Evolutionary conservation across 2,888 invertebrate species (phyloP), one percentile per base, ranked within the genome.

Genomic region (Nomada fabriciana): DNA sequence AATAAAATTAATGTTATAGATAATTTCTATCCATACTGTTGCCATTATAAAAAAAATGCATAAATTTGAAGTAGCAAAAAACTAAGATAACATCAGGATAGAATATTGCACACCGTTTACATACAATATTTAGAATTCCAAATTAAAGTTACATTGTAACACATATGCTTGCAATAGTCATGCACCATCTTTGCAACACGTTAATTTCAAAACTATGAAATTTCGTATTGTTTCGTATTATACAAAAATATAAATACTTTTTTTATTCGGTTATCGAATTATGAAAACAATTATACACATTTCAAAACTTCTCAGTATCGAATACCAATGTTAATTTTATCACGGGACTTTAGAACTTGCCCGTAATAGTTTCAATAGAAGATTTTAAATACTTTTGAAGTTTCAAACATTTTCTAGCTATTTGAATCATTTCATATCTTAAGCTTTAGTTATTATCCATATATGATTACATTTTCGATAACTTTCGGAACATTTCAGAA

Each of bases 231-330:
- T 65, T 70, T 60, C 36, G 55, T 70, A 65, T 80, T 71, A 78
- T 86, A 86, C 75, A 86, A 86, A 85, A 86, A 84, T 86, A 86
- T 80, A 71, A 84, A 79, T 82, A 86, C 61, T 80, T 84, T 81
- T 36, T 47, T 68, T 68, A 76, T 74, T 75, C 25, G 29, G 43
- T 71, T 73, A 67, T 76, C 71, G 67, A 84, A 73, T 70, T 57
- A 59, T 23, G 74, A 53, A 76, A 77, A 77, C 70, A 74, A 75
- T 70, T 60, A 59, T 74, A 59, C 57, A 55, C 47, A 7, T 76
- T 69, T 68, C 53, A 55, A 63, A 76, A 63, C 50, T 76, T 43
- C 43, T 15, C 18, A 11, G n/a, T 72, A 55, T 71, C 20, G 36
- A 65, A 53, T 42, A 55, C 61, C 36, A 72, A 76, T 63, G 57